Base-by-base conservation (phyloP, 2,113 vertebrate genomes). In the Tautogolabrus adspersus region DNA sequence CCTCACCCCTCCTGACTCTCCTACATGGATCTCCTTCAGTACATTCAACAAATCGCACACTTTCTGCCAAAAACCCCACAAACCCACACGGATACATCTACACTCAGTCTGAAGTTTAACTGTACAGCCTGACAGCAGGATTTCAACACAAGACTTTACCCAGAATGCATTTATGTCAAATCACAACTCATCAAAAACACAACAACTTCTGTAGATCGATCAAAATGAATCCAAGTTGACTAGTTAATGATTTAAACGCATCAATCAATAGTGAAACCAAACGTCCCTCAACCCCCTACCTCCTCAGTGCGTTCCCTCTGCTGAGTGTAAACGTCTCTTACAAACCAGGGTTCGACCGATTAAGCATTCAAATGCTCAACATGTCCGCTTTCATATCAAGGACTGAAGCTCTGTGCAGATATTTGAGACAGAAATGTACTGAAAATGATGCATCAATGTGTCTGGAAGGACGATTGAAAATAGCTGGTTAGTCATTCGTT, bases 191-290 rank as follows among this genome's bases (percentile, higher is more conserved):
- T 52, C 49, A 49, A 5, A 15, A 6, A 49, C 7, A 49, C 7
- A 16, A 15, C 47, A 49, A 18, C 47, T 13, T 19, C 16, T 19
- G 47, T 19, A 15, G 23, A 58, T 13, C 1, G 37, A 40, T 49
- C 22, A 19, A 30, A 51, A 51, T 19, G 1, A 58, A 67, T 55
- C 26, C 37, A 72, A 15, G 71, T 56, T 65, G 37, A 18, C 44
- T 22, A 12, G 18, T 23, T 22, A 63, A 30, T 26, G 30, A 34
- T 40, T 26, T 46, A 12, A 46, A 46, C 3, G 5, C 65, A n/a
- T 67, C 44, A 63, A 51, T 73, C 57, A 47, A 42, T 38, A 71
- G 60, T 77, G 30, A 66, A 87, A 40, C 73, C 72, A 89, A 86
- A 77, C 56, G n/a, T 67, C 37, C 67, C 61, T 77, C 18, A 56